phyloP scores from a whole-genome alignment of 2,888 invertebrate genomes.

The Seladonia tumulorum region DNA sequence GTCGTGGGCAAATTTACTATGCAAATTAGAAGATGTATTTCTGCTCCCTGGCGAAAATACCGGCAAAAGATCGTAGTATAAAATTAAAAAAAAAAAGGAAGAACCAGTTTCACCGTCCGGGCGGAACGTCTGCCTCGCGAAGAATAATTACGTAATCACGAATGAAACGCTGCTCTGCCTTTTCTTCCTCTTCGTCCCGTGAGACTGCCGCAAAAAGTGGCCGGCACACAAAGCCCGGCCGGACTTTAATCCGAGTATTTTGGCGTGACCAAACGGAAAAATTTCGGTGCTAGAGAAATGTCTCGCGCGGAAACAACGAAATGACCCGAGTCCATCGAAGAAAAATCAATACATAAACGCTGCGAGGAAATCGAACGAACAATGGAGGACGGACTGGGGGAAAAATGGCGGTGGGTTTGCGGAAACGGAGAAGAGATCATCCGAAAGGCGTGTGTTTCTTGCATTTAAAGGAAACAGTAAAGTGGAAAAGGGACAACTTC shows the following conservation, averaged over 20 bases:
- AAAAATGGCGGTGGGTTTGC: too few relatives aligned
- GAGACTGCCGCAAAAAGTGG: constrained; percentile 36
- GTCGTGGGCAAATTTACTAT: constrained; percentile 71
- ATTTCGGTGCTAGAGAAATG: not conserved
- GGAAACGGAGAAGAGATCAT: not conserved
- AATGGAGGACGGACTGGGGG: not conserved
- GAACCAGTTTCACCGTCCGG: constrained; percentile 44
- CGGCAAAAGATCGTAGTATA: constrained; percentile 57
- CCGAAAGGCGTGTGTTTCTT: not conserved
- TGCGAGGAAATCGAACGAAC: not conserved
- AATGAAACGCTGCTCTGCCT: constrained; percentile 41
- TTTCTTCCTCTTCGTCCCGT: constrained; percentile 6
- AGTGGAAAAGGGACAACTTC: not conserved
- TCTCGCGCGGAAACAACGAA: not conserved
- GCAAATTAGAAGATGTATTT: constrained; percentile 74
- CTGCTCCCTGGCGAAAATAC: constrained; percentile 62
- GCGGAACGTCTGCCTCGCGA: constrained; percentile 63
- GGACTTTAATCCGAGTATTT: constrained; percentile 48
- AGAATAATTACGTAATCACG: constrained; percentile 73
- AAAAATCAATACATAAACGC: not conserved
- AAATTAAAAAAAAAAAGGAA: constrained; percentile 19
- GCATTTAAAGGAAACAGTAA: not conserved
- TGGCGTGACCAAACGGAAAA: constrained; percentile 5
- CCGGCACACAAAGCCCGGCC: constrained; percentile 6
- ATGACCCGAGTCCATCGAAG: not conserved